Conservation (phyloP, 2,113 vertebrate genomes). For the Chauna torquata region DNA sequence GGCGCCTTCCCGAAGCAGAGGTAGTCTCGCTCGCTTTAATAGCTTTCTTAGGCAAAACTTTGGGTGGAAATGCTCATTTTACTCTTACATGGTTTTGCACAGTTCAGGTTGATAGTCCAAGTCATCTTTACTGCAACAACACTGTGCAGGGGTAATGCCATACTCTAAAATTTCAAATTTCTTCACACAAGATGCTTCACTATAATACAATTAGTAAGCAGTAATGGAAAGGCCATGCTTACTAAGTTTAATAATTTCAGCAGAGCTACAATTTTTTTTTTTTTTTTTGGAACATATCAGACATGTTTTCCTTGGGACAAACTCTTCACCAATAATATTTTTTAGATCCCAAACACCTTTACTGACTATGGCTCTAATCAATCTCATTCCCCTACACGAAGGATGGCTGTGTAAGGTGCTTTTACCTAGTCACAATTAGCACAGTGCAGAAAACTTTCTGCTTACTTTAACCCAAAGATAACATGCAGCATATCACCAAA, state of each 20-base stretch:
- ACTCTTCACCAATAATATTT: not conserved
- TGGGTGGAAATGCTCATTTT: fast-evolving
- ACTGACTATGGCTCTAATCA: not conserved
- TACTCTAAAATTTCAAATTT: not conserved
- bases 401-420: not conserved
- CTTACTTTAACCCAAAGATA: not conserved
- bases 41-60: not conserved
- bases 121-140: not conserved
- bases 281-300: not conserved
- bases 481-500: not conserved
- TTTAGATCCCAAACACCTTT: not conserved
- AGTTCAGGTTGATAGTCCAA: not conserved
- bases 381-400: not conserved
- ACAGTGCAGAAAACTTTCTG: not conserved
- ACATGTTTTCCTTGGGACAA: not conserved
- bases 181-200: not conserved
- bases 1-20: not conserved
- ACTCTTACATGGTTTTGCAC: not conserved
- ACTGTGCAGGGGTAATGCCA: not conserved
- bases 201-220: not conserved
- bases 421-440: not conserved
- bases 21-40: fast-evolving
- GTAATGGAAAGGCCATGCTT: not conserved
- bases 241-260: not conserved
- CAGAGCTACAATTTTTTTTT: not conserved